Base-by-base conservation (phyloP, 2,797 vertebrate species). In the Vipera latastei region DNA sequence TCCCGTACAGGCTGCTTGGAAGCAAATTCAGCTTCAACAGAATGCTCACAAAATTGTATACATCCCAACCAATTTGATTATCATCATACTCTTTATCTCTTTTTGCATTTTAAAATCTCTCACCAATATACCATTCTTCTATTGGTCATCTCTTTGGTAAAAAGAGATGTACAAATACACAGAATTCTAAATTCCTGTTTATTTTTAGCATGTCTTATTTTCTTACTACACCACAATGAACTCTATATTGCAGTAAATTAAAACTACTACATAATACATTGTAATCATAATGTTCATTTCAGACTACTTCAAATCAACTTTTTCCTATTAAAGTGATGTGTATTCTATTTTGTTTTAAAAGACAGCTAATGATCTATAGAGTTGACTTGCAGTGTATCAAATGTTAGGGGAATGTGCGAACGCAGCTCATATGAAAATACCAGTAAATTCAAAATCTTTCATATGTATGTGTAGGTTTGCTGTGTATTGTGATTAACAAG, bases 191-290 rank as follows among this genome's bases (percentile, higher is more conserved):
- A 16, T 14, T 57, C 16, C 56, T 57, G 16, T 57, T 57, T 4
- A 18, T 57, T 57, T 56, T 57, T 18, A 57, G 56, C 56, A 57
- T 57, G 13, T 57, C 56, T 53, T 53, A 57, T 16, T 57, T 57
- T 57, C 14, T 57, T 57, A 57, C 56, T 57, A 57, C 56, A 57
- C 16, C 56, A 57, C 13, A 93, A 90, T 89, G 85, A 95, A 48
- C 18, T 93, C 90, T 51, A 2, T 88, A 86, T 55, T 92, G 86
- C 63, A 94, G 90, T 88, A 94, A 95, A 93, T 6, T 60, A 85
- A 95, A 95, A 94, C 86, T 94, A 8, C 92, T 93, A 60, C 48
- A 60, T n/a, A 93, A 90, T 13, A 90, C 20, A 95, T 95, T 55
- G 14, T 55, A 91, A 94, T 88, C 48, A 28, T 86, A 94, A n/a